These are phyloP conservation scores for Ferdinandea cuprea DNA, from an alignment of 2,888 invertebrate species.

Conservation along the genomic window DNA sequence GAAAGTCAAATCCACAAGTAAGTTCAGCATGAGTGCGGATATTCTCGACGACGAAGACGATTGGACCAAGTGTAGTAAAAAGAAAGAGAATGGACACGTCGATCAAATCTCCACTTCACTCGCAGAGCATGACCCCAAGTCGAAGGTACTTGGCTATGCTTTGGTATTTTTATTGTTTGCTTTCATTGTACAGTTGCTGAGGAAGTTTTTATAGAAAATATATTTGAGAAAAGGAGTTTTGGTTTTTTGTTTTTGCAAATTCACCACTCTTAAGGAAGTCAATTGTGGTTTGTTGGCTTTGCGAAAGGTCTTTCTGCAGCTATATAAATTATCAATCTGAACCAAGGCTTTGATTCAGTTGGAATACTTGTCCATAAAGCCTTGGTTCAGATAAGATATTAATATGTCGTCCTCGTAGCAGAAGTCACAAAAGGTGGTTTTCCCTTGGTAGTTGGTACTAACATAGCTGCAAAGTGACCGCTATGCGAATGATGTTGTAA, in stretches of 20 bases:
- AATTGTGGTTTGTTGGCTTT: too few species aligned
- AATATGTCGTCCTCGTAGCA: too few species aligned
- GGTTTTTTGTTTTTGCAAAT: not conserved
- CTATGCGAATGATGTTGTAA: too few species aligned
- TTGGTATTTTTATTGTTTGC: slow-evolving; percentile 44
- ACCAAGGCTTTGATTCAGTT: too few species aligned
- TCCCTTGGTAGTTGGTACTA: too few species aligned
- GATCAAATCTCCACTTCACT: not conserved
- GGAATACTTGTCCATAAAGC: too few species aligned
- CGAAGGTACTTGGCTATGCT: slow-evolving; percentile 43
- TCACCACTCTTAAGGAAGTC: too few species aligned
- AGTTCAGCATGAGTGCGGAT: slow-evolving; percentile 91
- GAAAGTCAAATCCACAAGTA: slow-evolving; percentile 87
- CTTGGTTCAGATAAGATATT: too few species aligned
- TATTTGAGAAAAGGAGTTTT: not conserved
- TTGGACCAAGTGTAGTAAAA: slow-evolving; percentile 82
- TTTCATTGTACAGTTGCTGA: slow-evolving; percentile 38
- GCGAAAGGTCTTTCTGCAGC: too few species aligned
- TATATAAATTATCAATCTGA: too few species aligned
- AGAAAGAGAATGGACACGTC: slow-evolving; percentile 27
- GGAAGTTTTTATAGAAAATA: slow-evolving; percentile 59
- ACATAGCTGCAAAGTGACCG: too few species aligned
- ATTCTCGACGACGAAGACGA: slow-evolving; percentile 86
- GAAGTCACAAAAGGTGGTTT: too few species aligned
- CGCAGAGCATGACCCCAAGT: slow-evolving; percentile 16